Percentiles rank a stretch among this genome's conserved stretches.
Evolutionary conservation across 2,797 vertebrate species (phyloP).

Genomic region (Selene dorsalis): DNA sequence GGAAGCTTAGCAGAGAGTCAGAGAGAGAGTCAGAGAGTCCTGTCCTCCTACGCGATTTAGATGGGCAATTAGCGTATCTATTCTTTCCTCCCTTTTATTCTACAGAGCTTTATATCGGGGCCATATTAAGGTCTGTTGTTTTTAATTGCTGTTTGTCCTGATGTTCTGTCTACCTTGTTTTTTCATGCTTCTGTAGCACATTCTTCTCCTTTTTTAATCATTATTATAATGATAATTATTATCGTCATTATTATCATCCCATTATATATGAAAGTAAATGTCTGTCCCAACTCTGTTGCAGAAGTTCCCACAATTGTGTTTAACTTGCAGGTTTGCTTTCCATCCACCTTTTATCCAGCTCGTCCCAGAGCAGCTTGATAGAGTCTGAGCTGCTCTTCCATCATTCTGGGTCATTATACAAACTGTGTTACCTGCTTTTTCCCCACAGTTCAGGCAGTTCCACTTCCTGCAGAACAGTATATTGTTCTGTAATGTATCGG

Average conservation of each 20-base stretch:
- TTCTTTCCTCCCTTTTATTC: conserved; percentile 33
- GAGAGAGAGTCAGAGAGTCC: conserved; percentile 34
- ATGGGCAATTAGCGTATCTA: conserved; percentile 43
- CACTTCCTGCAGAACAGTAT: not conserved
- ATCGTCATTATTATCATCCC: not conserved
- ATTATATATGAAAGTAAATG: not conserved
- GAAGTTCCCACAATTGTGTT: not conserved
- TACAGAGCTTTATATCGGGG: conserved; percentile 4
- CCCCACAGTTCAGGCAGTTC: not conserved
- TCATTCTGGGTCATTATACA: not conserved
- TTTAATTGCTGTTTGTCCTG: conserved; percentile 29
- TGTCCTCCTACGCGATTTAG: conserved; percentile 35
- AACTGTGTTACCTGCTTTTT: not conserved
- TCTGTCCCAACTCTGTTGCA: not conserved
- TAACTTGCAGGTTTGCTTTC: not conserved
- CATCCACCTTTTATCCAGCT: not conserved
- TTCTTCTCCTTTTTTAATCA: not conserved
- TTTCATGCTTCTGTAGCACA: not conserved
- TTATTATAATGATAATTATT: too few relatives aligned
- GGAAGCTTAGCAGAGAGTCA: conserved; percentile 43
- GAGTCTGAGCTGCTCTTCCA: not conserved
- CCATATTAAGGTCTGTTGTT: not conserved
- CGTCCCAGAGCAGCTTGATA: too few relatives aligned
- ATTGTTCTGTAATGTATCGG: too few relatives aligned
- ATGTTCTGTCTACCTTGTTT: conserved; percentile 3